phyloP scores from a whole-genome alignment of 2,797 vertebrate genomes.

The Cynopterus sphinx region DNA sequence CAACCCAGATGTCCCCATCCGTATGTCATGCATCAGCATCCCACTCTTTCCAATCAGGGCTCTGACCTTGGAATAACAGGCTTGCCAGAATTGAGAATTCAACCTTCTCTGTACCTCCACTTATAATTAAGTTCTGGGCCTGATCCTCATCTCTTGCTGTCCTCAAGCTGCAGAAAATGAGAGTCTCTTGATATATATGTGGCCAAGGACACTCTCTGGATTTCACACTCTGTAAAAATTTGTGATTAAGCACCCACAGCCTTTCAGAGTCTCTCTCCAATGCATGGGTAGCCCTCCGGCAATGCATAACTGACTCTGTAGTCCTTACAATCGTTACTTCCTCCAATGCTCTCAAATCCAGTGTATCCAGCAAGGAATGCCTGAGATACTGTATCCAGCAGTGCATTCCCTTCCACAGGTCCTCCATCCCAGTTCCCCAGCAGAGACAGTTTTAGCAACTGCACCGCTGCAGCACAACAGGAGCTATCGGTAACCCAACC shows the following conservation, averaged over 20 bases:
- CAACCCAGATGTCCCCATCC: not conserved
- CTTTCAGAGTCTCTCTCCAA: not conserved
- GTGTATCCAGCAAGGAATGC: not conserved
- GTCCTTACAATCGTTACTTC: not conserved
- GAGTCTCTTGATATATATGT: not conserved
- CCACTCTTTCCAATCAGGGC: not conserved
- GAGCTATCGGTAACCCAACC: fast-evolving
- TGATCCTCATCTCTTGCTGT: not conserved
- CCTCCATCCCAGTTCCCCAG: not conserved
- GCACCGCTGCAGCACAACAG: no score
- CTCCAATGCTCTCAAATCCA: not conserved
- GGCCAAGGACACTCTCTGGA: not conserved
- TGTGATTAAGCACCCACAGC: not conserved
- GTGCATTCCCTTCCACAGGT: fast-evolving
- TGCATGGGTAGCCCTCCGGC: not conserved
- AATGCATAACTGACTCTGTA: not conserved
- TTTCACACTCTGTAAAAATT: not conserved
- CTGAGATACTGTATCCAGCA: not conserved
- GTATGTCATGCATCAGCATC: not conserved
- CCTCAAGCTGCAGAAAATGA: not conserved
- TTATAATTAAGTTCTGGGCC: not conserved
- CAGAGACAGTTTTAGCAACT: not conserved
- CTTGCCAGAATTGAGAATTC: not conserved
- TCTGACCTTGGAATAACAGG: not conserved
- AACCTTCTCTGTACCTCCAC: not conserved